Evolutionary conservation across 2,797 vertebrate species (phyloP), one percentile per base, ranked within the genome.

Genomic region (Poecilia picta): DNA sequence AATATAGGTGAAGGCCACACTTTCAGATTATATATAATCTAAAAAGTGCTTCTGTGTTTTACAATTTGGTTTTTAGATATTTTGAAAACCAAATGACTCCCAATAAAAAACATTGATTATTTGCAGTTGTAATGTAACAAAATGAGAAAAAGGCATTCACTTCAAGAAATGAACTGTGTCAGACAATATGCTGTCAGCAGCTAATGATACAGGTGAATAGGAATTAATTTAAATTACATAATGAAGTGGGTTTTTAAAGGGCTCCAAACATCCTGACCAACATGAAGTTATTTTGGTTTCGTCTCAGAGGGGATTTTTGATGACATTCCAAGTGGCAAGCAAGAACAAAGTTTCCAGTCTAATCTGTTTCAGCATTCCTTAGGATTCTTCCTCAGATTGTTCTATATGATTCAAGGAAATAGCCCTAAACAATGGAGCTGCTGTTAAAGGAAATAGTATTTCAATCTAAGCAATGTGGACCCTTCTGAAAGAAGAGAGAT

Each of bases 371-470:
- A 51, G 77, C 46, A 64, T 73, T 57, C 75, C 84, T 90, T 82
- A 23, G 36, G 66, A 64, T 72, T 62, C 76, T 85, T 90, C 83
- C 81, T 87, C 23, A 46, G 62, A 87, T 88, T 91, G 78, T 84
- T 85, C 5, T 7, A 0, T n/a, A 53, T 73, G 6, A 36, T 28
- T 49, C 70, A 47, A 62, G 55, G 13, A 31, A 23, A 36, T 20
- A 41, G 16, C 20, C 18, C 41, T 0, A 49, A 79, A 53, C 23
- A 39, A n/a, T 33, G 3, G 0, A 11, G 25, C 55, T 41, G 18
- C 41, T 64, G 10, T 73, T 45, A 33, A 47, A 70, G 57, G 25
- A 78, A 64, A 43, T 62, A 57, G 47, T 53, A 39, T 76, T 72
- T 41, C 72, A 55, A 72, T 51, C 10, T 76, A 64, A 36, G n/a